Evolutionary conservation across 35 echinoderm and acorn worm genomes (phyloP).

Genomic region (Hemicentrotus pulcherrimus): DNA sequence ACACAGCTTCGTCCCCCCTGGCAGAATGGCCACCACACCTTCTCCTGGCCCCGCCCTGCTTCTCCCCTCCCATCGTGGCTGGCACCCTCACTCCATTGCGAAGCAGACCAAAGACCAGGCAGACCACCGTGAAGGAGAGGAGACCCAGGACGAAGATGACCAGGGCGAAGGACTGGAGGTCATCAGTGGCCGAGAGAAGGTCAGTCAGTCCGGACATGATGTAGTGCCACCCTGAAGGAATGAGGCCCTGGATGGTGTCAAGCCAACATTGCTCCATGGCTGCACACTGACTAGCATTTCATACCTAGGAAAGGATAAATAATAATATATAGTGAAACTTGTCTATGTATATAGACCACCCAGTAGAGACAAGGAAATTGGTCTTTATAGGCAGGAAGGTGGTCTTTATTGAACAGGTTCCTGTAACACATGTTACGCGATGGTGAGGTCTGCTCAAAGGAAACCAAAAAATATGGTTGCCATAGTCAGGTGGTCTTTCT

Average conservation of each 20-base stretch:
- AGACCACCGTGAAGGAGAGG: conserved; percentile 12
- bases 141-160: conserved; percentile 35
- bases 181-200: conserved; percentile 7
- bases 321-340: background rate
- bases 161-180: conserved; percentile 37
- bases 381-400: no score
- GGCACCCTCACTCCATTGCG: background rate
- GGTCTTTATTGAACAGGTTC: no score
- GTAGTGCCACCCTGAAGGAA: conserved; percentile 8
- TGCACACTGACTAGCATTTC: background rate
- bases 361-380: no score
- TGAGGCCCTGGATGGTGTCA: background rate
- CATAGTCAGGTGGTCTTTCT: no score
- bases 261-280: background rate
- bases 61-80: background rate
- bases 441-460: no score
- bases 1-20: background rate
- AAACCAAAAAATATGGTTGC: no score
- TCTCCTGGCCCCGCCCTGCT: background rate
- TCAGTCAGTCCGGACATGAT: conserved; percentile 31
- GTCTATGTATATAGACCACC: background rate
- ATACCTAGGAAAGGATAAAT: background rate
- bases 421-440: no score
- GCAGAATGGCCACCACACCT: background rate
- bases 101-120: conserved; percentile 20